A percentile compares a stretch with the other conserved stretches of the same genome.
These are phyloP conservation scores for Hirundichthys speculiger DNA, from an alignment of 2,113 vertebrate genomes.

Conservation along the genomic window DNA sequence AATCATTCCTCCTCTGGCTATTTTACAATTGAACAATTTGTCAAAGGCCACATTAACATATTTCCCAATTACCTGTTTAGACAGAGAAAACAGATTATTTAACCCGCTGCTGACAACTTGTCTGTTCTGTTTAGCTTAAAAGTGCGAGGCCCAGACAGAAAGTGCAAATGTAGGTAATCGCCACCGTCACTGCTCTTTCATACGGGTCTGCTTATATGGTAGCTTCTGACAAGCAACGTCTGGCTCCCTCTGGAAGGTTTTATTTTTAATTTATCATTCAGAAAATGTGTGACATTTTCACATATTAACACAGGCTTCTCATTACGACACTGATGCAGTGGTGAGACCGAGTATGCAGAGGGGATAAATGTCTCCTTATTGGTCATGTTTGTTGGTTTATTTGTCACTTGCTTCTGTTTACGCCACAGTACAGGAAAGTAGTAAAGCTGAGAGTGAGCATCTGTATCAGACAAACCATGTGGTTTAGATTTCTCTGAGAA, in stretches of 20 bases:
- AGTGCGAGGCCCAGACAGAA: conserved; percentile 1
- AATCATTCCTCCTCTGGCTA: not conserved
- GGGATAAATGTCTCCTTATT: conserved; percentile 50
- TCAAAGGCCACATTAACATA: conserved; percentile 46
- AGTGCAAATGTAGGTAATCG: conserved; percentile 4
- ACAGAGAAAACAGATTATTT: conserved; percentile 55
- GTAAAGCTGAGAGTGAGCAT: not conserved
- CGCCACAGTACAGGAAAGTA: not conserved
- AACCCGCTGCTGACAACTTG: conserved; percentile 46
- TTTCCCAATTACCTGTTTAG: conserved; percentile 50
- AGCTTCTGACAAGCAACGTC: conserved; percentile 15
- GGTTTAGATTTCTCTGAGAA: too few relatives aligned
- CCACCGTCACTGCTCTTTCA: conserved; percentile 20
- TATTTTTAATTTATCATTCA: conserved; percentile 47
- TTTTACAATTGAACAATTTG: conserved; percentile 39
- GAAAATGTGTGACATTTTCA: conserved; percentile 18
- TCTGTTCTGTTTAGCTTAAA: conserved; percentile 41
- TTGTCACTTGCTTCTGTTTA: conserved; percentile 33
- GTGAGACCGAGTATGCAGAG: conserved; percentile 25
- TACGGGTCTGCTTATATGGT: conserved; percentile 47
- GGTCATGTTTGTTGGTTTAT: conserved; percentile 63
- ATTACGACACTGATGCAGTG: conserved; percentile 55
- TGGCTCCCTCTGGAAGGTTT: conserved; percentile 31
- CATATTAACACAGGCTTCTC: conserved; percentile 46
- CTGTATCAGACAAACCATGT: too few relatives aligned